phyloP scores from a whole-genome alignment of 1,140 invertebrate genomes.

The Ylistrum balloti region DNA sequence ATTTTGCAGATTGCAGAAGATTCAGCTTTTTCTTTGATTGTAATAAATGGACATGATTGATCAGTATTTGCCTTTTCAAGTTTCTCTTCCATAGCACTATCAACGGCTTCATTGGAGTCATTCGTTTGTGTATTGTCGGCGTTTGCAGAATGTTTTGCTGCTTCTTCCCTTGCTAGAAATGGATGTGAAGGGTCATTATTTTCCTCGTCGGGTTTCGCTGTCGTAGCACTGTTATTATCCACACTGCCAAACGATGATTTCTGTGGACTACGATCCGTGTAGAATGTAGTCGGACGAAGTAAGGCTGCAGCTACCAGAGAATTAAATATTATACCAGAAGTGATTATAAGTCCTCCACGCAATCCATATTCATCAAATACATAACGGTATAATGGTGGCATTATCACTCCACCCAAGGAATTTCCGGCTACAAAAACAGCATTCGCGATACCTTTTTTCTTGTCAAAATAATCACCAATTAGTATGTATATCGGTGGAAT shows the following conservation, averaged over 20 bases:
- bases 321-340: slow-evolving; percentile 80
- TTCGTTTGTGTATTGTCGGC: neutral
- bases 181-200: neutral
- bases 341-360: slow-evolving; percentile 85
- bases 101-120: neutral
- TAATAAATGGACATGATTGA: neutral
- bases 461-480: slow-evolving; percentile 99
- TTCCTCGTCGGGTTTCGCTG: neutral
- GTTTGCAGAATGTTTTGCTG: neutral
- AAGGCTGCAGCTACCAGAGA: slow-evolving; percentile 42
- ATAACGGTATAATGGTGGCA: slow-evolving; percentile 85
- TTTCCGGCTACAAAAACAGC: slow-evolving; percentile 98
- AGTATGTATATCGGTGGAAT: no score
- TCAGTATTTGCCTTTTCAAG: neutral
- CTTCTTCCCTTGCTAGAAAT: neutral
- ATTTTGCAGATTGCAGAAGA: no score
- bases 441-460: slow-evolving; percentile 96
- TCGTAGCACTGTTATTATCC: neutral
- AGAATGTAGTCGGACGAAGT: slow-evolving; percentile 45
- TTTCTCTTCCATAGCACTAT: neutral
- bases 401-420: slow-evolving; percentile 92
- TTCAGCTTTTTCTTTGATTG: neutral
- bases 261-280: neutral
- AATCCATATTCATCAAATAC: slow-evolving; percentile 88
- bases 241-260: no score